phyloP scores from a whole-genome alignment of 2,888 invertebrate genomes.

The Hedychridium roseum region DNA sequence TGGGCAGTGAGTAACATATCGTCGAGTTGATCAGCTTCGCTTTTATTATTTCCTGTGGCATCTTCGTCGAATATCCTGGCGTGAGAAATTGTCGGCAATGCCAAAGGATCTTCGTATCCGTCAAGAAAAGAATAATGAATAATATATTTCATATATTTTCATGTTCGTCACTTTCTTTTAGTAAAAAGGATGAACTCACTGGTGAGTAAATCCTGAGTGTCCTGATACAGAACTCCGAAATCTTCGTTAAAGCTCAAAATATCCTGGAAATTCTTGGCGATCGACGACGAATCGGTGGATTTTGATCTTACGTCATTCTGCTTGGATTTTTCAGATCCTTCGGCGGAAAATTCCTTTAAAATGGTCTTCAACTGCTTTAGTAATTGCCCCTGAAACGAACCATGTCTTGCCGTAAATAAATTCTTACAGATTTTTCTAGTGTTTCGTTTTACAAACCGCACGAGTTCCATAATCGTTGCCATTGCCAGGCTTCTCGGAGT shows the following conservation, averaged over 20 bases:
- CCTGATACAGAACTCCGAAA: conserved; percentile 7
- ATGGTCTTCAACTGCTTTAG: conserved; percentile 25
- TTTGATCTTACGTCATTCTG: conserved; percentile 9
- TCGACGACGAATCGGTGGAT: conserved; percentile 3
- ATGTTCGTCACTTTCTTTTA: no score
- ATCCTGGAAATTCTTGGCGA: conserved; percentile 3
- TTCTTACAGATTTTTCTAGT: no score
- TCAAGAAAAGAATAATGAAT: background rate
- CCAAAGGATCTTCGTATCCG: no score
- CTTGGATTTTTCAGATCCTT: conserved; percentile 6
- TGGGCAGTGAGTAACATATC: conserved; percentile 26
- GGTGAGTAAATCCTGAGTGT: no score
- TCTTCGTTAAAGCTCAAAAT: conserved; percentile 7
- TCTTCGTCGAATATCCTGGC: no score
- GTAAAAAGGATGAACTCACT: no score
- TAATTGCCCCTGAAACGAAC: conserved; percentile 28
- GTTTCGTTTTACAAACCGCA: no score
- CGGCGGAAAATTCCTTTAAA: conserved; percentile 12
- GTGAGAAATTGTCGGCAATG: no score
- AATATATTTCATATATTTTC: no score
- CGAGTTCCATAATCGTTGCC: no score
- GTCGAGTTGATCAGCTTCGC: conserved; percentile 15
- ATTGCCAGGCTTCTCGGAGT: background rate
- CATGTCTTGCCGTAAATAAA: background rate
- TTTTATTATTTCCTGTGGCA: no score